phyloP scores from a whole-genome alignment of 2,797 vertebrate genomes.

The Poecilia wingei region DNA sequence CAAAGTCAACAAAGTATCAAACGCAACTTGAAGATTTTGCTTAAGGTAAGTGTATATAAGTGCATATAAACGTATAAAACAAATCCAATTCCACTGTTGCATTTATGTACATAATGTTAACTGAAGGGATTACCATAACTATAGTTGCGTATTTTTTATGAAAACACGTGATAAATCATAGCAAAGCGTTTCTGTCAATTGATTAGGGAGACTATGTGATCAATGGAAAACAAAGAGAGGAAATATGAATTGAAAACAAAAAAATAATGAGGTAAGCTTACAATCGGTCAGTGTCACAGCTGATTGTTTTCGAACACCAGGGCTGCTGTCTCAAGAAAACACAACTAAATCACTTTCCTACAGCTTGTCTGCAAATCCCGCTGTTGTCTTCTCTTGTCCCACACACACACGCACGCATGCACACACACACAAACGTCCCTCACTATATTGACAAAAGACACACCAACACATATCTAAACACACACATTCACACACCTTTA shows the following conservation, averaged over 20 bases:
- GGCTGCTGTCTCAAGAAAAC: slow-evolving; percentile 51
- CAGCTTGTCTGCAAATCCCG: slow-evolving; percentile 55
- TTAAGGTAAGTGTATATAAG: slow-evolving; percentile 10
- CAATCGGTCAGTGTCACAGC: slow-evolving; percentile 33
- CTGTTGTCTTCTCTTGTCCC: slow-evolving; percentile 20
- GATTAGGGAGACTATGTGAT: slow-evolving; percentile 32
- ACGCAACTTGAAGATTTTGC: slow-evolving; percentile 48
- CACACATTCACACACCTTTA: slow-evolving; percentile 16
- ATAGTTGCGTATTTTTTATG: neutral
- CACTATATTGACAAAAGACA: neutral
- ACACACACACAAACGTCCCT: neutral
- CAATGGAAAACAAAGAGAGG: slow-evolving; percentile 32
- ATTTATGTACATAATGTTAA: neutral
- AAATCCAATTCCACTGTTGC: neutral
- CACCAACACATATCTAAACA: slow-evolving; percentile 5
- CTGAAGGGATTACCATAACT: neutral
- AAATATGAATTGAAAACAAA: slow-evolving; percentile 46
- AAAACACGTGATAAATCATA: slow-evolving; percentile 18
- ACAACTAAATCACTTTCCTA: slow-evolving; percentile 60
- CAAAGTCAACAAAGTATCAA: slow-evolving; percentile 62
- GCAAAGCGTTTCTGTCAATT: slow-evolving; percentile 10
- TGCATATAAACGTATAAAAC: slow-evolving; percentile 15
- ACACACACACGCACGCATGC: slow-evolving; percentile 35
- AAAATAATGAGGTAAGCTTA: slow-evolving; percentile 54
- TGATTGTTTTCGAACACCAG: slow-evolving; percentile 34